A percentile compares a stretch with the other conserved stretches of the same genome.
These are phyloP conservation scores for Tolypeutes matacus DNA, from an alignment of 2,797 vertebrate genomes.

Conservation along the genomic window DNA sequence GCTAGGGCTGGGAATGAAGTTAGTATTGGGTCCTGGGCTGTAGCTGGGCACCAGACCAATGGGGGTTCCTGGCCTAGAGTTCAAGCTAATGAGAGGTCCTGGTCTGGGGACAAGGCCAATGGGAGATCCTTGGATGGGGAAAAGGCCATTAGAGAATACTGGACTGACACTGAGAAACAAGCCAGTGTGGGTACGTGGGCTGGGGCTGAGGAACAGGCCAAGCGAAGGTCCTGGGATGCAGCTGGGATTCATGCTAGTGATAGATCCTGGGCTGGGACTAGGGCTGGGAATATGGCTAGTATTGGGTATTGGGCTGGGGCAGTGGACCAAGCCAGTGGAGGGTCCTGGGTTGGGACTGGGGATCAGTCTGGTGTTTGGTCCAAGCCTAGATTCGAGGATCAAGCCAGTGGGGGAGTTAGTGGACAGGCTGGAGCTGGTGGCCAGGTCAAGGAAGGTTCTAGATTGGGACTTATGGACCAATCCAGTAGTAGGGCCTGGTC, in stretches of 20 bases:
- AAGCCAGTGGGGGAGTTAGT: slow-evolving; percentile 47
- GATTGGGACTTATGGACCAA: slow-evolving; percentile 2
- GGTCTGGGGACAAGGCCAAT: slow-evolving; percentile 60
- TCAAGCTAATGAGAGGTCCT: slow-evolving; percentile 41
- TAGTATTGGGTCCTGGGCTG: slow-evolving; percentile 66
- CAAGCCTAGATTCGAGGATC: slow-evolving; percentile 54
- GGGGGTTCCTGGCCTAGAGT: slow-evolving; percentile 64
- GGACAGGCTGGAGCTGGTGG: slow-evolving; percentile 1
- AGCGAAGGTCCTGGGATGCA: slow-evolving; percentile 61
- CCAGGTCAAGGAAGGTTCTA: slow-evolving; percentile 29
- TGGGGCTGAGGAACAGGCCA: slow-evolving; percentile 68
- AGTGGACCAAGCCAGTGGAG: slow-evolving; percentile 25
- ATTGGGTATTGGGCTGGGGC: slow-evolving; percentile 58
- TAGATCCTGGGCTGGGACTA: slow-evolving; percentile 65
- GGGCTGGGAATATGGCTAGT: background rate
- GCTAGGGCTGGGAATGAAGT: slow-evolving; percentile 64
- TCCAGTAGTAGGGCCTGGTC: slow-evolving; percentile 47
- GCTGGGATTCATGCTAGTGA: slow-evolving; percentile 65
- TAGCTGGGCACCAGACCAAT: slow-evolving; percentile 70
- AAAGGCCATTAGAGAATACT: slow-evolving; percentile 43
- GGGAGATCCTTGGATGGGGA: slow-evolving; percentile 1
- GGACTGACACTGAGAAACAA: slow-evolving; percentile 58
- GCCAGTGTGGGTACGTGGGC: slow-evolving; percentile 57
- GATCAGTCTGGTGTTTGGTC: slow-evolving; percentile 1
- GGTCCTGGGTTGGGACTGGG: background rate